A percentile compares a stretch with the other conserved stretches of the same genome.
phyloP scores from a whole-genome alignment of 2,797 vertebrate genomes.

The Chromis chromis region DNA sequence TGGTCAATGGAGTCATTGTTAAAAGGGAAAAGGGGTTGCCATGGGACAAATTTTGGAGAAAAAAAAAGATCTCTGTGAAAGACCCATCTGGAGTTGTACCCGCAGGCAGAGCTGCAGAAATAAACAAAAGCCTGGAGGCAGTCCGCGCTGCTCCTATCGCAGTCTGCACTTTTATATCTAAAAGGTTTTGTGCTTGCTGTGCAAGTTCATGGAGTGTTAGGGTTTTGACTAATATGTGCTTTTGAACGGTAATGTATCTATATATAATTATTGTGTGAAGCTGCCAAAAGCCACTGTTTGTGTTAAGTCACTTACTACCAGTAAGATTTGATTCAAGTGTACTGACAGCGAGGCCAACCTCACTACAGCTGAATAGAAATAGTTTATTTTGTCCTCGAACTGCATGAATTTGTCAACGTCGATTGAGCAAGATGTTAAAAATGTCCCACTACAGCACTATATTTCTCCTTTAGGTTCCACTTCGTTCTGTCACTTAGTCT shows the following conservation, averaged over 20 bases:
- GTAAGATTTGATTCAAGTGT: not conserved
- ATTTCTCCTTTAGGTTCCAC: not conserved
- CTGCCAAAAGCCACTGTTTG: conserved; percentile 11
- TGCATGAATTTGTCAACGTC: not conserved
- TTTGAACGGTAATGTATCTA: conserved; percentile 1
- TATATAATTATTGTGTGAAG: conserved; percentile 16
- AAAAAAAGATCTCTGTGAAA: conserved; percentile 66
- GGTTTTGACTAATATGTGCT: conserved; percentile 15
- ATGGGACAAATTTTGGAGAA: conserved; percentile 69
- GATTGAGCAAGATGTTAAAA: not conserved
- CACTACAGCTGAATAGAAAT: not conserved
- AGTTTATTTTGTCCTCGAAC: not conserved
- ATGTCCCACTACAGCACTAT: not conserved
- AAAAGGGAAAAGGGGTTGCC: conserved; percentile 51
- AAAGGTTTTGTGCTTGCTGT: conserved; percentile 62
- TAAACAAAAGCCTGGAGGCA: conserved; percentile 78
- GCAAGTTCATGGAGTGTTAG: conserved; percentile 39
- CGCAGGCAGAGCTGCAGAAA: conserved; percentile 73
- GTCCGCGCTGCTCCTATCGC: conserved; percentile 57
- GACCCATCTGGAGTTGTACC: conserved; percentile 73
- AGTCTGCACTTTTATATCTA: conserved; percentile 54
- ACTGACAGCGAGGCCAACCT: not conserved
- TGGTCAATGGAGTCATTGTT: conserved; percentile 53
- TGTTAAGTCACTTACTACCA: conserved; percentile 1
- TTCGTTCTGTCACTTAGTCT: not conserved